Evolutionary conservation across 2,113 vertebrate genomes (phyloP), one percentile per base, ranked within the genome.

Genomic region (Erinaceus europaeus): DNA sequence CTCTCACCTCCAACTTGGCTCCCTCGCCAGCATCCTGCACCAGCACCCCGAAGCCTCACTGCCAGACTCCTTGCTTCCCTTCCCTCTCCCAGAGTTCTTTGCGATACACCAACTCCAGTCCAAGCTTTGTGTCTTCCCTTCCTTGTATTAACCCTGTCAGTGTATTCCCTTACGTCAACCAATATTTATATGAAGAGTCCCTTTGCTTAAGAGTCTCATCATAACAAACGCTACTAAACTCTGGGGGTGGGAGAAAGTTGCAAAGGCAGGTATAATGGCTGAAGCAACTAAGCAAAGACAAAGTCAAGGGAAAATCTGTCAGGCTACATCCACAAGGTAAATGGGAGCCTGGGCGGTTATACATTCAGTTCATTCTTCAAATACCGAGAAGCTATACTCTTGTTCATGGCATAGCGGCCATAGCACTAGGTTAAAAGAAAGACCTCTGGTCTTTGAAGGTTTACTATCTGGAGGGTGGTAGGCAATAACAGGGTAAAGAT

Each of bases 231-330:
- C 29, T 59, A 61, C 42, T 86, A 77, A 86, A 85, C 14, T 62
- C 40, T 57, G 23, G 18, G 32, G 46, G 25, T 57, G 18, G 77
- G 18, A 90, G 21, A 77, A 73, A 75, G 69, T 34, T 82, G 53
- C n/a, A 13, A 55, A 73, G 32, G 36, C 61, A 72, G 2, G 27
- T 59, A 32, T 4, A 83, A 72, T 27, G n/a, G 64, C 2, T 27
- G 55, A 90, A 71, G 42, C 27, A 86, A 83, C 40, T 77, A 13
- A 57, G 40, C 55, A 93, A 83, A 62, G 17, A 17, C 8, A 15
- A 14, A 11, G 69, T 61, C 46, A 91, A 89, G 79, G 76, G 71
- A 57, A 80, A 90, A 85, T 50, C 73, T 61, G 46, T 84, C 68
- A 75, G 64, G 84, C 1, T 23, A 21, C 21, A 3, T 61, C 48